Conservation (phyloP, 2,797 vertebrate genomes). For the Takifugu rubripes region DNA sequence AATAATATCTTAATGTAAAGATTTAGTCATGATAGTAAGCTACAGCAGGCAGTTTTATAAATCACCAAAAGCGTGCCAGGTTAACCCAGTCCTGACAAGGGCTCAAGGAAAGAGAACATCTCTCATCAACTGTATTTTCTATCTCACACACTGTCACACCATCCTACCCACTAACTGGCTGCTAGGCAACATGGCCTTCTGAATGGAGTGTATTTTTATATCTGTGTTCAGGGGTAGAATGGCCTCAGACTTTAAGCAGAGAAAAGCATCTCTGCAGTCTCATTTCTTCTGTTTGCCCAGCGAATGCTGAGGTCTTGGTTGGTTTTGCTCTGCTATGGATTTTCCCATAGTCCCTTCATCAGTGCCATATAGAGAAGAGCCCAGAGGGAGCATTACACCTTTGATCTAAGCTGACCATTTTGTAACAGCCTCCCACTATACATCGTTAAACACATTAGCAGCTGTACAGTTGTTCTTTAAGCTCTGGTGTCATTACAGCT, state of each 20-base stretch:
- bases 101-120: no score
- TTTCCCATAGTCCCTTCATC: no score
- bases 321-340: background rate
- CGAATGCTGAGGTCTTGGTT: constrained; percentile 18
- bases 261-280: constrained; percentile 45
- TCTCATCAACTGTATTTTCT: constrained; percentile 13
- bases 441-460: background rate
- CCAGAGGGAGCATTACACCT: background rate
- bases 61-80: no score
- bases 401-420: background rate
- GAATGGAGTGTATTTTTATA: constrained; percentile 71
- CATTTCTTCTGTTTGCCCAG: constrained; percentile 24
- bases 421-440: background rate
- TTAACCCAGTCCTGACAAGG: background rate
- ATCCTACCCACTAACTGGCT: constrained; percentile 68
- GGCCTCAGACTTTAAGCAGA: constrained; percentile 47
- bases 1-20: no score
- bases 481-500: background rate
- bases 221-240: constrained; percentile 38
- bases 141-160: constrained; percentile 58
- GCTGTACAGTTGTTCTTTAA: no score
- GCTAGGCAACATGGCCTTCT: constrained; percentile 71
- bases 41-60: no score
- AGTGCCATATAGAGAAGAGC: background rate
- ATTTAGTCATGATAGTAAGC: no score